A percentile compares a stretch with the other conserved stretches of the same genome.
phyloP scores from a whole-genome alignment of 2,797 vertebrate genomes.

The Hyperoplus lanceolatus region DNA sequence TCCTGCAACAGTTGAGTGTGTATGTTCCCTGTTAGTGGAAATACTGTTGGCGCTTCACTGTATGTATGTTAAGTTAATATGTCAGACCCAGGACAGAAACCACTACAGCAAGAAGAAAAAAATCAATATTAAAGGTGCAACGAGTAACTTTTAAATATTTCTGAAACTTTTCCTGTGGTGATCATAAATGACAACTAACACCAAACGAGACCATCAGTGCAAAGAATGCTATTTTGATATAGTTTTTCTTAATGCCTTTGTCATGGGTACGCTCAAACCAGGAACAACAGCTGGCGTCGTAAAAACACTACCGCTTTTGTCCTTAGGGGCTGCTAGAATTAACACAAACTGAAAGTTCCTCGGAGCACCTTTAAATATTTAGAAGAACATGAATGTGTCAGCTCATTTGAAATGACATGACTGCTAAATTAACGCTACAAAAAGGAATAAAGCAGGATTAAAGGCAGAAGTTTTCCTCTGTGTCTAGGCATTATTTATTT shows the following conservation, averaged over 20 bases:
- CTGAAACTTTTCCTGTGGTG: too few species aligned
- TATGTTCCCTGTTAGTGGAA: constrained; percentile 4
- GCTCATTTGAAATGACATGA: constrained; percentile 33
- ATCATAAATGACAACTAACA: too few species aligned
- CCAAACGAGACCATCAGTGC: too few species aligned
- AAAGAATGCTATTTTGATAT: too few species aligned
- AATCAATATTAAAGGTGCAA: constrained; percentile 21
- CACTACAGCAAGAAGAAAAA: constrained; percentile 10
- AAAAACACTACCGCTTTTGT: too few species aligned
- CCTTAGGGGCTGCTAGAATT: not conserved
- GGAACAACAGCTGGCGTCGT: too few species aligned
- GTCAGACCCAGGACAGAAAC: constrained; percentile 39
- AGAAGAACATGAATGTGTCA: constrained; percentile 46
- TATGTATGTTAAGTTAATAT: constrained; percentile 44
- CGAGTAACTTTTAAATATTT: too few species aligned
- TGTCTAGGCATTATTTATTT: not conserved
- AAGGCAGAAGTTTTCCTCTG: constrained; percentile 7
- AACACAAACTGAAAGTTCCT: too few species aligned
- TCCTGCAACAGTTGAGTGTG: not conserved
- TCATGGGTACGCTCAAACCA: too few species aligned
- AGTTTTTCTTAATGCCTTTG: too few species aligned
- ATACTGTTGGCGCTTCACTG: constrained; percentile 22
- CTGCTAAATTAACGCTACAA: constrained; percentile 35
- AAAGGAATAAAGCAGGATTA: constrained; percentile 62
- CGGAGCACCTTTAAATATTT: not conserved